Base-by-base conservation (phyloP, 2,113 vertebrate genomes). In the Hepsetus odoe region DNA sequence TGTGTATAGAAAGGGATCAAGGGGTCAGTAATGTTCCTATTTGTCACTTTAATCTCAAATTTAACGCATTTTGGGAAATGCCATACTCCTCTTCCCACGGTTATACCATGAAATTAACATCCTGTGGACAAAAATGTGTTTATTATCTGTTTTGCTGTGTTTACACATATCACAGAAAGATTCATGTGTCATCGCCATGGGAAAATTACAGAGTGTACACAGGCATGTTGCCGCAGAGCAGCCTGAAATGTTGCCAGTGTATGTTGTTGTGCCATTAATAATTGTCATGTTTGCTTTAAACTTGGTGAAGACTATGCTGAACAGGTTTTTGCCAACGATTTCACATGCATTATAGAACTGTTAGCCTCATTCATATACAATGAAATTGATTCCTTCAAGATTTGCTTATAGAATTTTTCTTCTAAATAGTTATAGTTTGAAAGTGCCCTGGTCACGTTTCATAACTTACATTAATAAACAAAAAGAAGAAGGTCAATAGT, bases 161-260 rank as follows among this genome's bases (percentile, higher is more conserved):
- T 78, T 69, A 69, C 24, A 69, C 42, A 64, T 24, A 65, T 61
- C 58, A 55, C 42, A n/a, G 44, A 30, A 51, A 55, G 32, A 72
- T 81, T 71, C 59, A n/a, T 61, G 18, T 32, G 72, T 71, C 7
- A 33, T 22, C 22, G 7, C 71, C 56, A 44, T 80, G 78, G 69
- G 70, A 77, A 81, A 64, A 77, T 74, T 49, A 44, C 70, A 14
- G 35, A 55, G 51, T 44, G 33, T 55, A 62, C 35, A 59, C 22
- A 80, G 18, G 55, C 67, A 38, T 77, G 74, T 76, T 42, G 42
- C 10, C 44, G 44, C 77, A 80, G 64, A 77, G 59, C 78, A 38
- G 42, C 46, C 55, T 53, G 40, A 46, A 49, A 35, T 46, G 35
- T 24, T 74, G 58, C 33, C 6, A 18, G 24, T 13, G 44, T 49